Conservation (phyloP, 2,888 invertebrate genomes). For the Papilio elwesi region DNA sequence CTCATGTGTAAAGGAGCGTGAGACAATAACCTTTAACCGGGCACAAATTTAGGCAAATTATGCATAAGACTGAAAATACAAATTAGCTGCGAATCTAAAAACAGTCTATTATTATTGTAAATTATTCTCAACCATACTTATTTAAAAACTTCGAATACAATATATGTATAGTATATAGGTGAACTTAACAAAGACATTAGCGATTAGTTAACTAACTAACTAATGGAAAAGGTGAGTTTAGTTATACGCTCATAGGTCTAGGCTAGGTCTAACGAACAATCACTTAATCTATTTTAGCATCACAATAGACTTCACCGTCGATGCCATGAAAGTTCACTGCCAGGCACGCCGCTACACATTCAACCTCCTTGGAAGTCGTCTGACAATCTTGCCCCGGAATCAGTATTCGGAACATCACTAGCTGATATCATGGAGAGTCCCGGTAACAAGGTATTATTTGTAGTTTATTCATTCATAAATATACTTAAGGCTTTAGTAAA, state of each 20-base stretch:
- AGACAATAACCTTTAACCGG: background rate
- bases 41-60: background rate
- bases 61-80: too few relatives aligned
- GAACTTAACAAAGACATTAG: too few relatives aligned
- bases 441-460: constrained; percentile 63
- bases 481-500: background rate
- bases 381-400: constrained; percentile 68
- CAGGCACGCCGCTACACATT: constrained; percentile 66
- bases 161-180: too few relatives aligned
- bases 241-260: too few relatives aligned
- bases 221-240: too few relatives aligned
- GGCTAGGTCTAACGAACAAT: background rate
- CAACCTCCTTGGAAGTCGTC: constrained; percentile 68
- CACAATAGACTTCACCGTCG: constrained; percentile 55
- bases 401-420: constrained; percentile 74
- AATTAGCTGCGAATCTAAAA: too few relatives aligned
- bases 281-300: constrained; percentile 32
- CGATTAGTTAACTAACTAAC: too few relatives aligned
- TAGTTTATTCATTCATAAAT: background rate
- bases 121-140: too few relatives aligned
- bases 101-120: too few relatives aligned
- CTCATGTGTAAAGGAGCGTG: background rate
- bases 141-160: too few relatives aligned
- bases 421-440: constrained; percentile 81
- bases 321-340: constrained; percentile 71